Evolutionary conservation across 2,888 invertebrate genomes (phyloP), one percentile per base, ranked within the genome.

Genomic region (Leptopilina myrica): DNA sequence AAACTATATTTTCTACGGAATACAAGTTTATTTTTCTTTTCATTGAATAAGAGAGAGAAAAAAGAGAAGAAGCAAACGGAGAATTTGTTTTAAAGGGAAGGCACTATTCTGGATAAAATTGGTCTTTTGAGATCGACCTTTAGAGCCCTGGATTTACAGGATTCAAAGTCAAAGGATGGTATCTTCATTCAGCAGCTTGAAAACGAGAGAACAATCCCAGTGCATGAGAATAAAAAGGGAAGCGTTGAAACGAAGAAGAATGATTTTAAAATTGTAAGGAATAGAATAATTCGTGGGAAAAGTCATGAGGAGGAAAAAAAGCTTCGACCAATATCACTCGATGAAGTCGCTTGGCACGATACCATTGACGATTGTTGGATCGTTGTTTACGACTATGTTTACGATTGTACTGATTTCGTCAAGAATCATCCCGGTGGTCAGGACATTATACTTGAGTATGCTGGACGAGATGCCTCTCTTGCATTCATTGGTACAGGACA

Each of bases 301-400:
- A 67, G 77, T 43, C 33, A 9, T 6, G 26, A 65, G 76, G 15
- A 76, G 80, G n/a, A 73, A 82, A 11, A 5, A n/a, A 15, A 73
- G 79, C 80, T 82, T 6, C 53, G 76, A 0, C 9, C 86, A 64
- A 95, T 96, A 77, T 93, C 94, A n/a, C 92, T 97, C 76, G 94
- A 95, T 76, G 95, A 97, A 92, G 96, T 97, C 5, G 93, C 95
- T 6, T 93, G 94, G 88, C 97, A 97, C 88, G 97, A 97, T 88
- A 93, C 93, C 20, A 91, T 92, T 7, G 91, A 93, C 14, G 96
- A 97, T 89, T 97, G 97, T 91, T 97, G 97, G 97, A 93, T 97
- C 76, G 94, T 96, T n/a, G 94, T 98, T 69, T 96, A 96, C 90
- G 97, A 98, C 92, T 95, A 96, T 79, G 96, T 98, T 12, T 97